Evolutionary conservation across 2,888 invertebrate species (phyloP), one percentile per base, ranked within the genome.

Genomic region (Spilosoma lubricipeda): DNA sequence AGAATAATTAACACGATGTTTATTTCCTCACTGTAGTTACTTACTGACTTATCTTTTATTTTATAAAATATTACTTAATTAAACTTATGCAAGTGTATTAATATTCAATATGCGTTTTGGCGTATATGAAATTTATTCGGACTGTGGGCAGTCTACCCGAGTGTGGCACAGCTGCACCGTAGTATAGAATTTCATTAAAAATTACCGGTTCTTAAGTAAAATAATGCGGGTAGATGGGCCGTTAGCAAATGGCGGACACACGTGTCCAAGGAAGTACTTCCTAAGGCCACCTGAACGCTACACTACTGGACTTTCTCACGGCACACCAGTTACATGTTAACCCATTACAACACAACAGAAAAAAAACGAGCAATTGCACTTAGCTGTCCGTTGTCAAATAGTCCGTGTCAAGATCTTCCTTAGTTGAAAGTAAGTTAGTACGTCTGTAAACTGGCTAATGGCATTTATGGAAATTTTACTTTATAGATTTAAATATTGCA

Each of bases 171-270:
- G 94, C 94, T 94, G 94, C 93, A 90, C 80, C 89, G 88, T 88
- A 90, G 90, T 93, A 88, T 93, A 91, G 93, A 93, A 94, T 94
- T 93, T 91, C 93, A 94, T 94, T 94, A 94, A 92, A 82, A 91
- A 90, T 90, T 91, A 93, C 94, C 93, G 94, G 94, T 94, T 93
- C 90, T 90, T 79, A 86, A 85, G 90, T 90, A 90, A 92, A 93
- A 90, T 92, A 92, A 94, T 94, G 94, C 94, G 94, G 94, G 94
- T 90, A 89, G 87, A 86, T 83, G 88, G 88, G 90, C 92, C 91
- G 92, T 91, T 92, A 84, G 91, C 89, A 85, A 89, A 88, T 86
- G 89, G 85, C 85, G 82, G 85, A 81, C 90, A 92, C 93, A 93
- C 93, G 93, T 94, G 94, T 91, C 92, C 89, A 85, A 91, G 91